Conservation (phyloP, 2,888 invertebrate genomes). For the Tetragonisca angustula region DNA sequence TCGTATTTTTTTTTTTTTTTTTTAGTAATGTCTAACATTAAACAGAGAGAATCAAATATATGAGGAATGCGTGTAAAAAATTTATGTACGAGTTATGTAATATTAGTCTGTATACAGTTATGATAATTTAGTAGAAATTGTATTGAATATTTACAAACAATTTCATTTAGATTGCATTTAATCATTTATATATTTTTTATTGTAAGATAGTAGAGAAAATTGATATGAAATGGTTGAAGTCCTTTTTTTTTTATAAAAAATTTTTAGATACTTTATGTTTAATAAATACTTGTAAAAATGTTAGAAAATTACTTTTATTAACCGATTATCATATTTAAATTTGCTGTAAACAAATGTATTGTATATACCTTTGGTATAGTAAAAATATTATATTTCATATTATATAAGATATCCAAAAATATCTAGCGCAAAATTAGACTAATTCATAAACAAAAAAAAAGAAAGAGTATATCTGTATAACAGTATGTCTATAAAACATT, state of each 20-base stretch:
- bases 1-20: not conserved
- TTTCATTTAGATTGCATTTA: conserved; percentile 47
- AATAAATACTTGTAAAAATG: conserved; percentile 56
- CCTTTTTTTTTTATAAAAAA: conserved; percentile 40
- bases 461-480: not conserved
- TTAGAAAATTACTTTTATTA: conserved; percentile 50
- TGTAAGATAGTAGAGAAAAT: conserved; percentile 47
- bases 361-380: conserved; percentile 58
- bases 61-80: conserved; percentile 49
- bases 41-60: conserved; percentile 25
- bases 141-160: conserved; percentile 35
- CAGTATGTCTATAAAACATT: not conserved
- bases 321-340: conserved; percentile 42
- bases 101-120: conserved; percentile 47
- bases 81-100: conserved; percentile 42
- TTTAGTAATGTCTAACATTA: conserved; percentile 2
- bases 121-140: conserved; percentile 47
- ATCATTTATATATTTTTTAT: conserved; percentile 54
- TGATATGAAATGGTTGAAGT: conserved; percentile 27
- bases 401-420: conserved; percentile 34
- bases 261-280: conserved; percentile 47
- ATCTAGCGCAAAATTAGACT: conserved; percentile 44
- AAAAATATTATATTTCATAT: conserved; percentile 52
- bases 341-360: conserved; percentile 47
- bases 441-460: conserved; percentile 6